Base-by-base conservation (phyloP, 2,113 vertebrate genomes). In the Melanostigma gelatinosum region DNA sequence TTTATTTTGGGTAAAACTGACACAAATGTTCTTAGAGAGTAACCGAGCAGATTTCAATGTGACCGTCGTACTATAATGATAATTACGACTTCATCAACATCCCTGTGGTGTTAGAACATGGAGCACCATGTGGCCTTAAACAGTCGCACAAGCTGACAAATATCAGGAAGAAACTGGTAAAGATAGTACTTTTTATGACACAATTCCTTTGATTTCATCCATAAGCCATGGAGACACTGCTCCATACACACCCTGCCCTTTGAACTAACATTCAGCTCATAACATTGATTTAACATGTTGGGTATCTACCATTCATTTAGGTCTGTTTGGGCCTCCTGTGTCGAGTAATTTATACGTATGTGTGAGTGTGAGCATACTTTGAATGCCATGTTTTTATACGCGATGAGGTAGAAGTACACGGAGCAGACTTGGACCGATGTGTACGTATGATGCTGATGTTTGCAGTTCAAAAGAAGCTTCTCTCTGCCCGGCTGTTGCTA, bases 321-420 rank as follows among this genome's bases (percentile, higher is more conserved):
- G 69, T 24, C 46, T 55, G 71, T 52, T 22, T 63, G 8, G 67
- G 72, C n/a, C 8, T 86, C 46, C 70, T 24, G 57, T 88, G 60
- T 85, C 84, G 67, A 83, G 80, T 84, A 80, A 82, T 83, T 70
- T 80, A 81, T 46, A 67, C n/a, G 27, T 71, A n/a, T 68, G 75
- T 54, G 75, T 68, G 15, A 16, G 71, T 64, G 52, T 24, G 75
- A 84, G 82, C 80, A 73, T 85, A 84, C 63, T 82, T 83, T 74
- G 64, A 79, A 85, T 68, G 57, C 67, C 10, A 74, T 75, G 50
- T 84, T 80, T 72, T 81, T 40, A 4, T 77, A 80, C 79, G 65
- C 75, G 77, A 71, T 44, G 50, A 82, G 40, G 87, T 61, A 81
- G 80, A 77, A 75, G 54, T 67, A 22, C 24, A 34, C 70, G 57